Evolutionary conservation across 2,113 vertebrate genomes (phyloP).

Genomic region (Sinocyclocheilus rhinocerous): DNA sequence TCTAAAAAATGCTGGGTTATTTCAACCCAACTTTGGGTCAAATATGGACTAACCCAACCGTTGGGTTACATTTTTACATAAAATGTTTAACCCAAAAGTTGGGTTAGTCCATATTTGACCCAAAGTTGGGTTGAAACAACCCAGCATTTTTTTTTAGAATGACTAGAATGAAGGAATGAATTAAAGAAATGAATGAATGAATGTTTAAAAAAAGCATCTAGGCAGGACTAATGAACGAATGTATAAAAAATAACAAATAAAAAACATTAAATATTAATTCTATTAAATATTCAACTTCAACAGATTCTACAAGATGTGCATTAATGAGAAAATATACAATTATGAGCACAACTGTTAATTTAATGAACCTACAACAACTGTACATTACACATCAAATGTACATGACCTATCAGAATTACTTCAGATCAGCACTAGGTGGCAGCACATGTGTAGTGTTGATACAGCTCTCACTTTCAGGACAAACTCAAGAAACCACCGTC

Average conservation of each 20-base stretch:
- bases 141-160: too few relatives aligned
- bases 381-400: too few relatives aligned
- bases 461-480: not conserved
- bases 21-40: too few relatives aligned
- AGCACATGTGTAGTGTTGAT: slow-evolving; percentile 18
- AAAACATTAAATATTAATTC: not conserved
- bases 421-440: slow-evolving; percentile 55
- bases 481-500: not conserved
- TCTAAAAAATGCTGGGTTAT: too few relatives aligned
- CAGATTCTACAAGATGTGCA: not conserved
- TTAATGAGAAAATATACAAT: not conserved
- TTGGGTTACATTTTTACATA: too few relatives aligned
- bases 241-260: not conserved
- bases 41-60: too few relatives aligned
- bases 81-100: too few relatives aligned
- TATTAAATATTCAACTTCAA: not conserved
- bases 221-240: not conserved
- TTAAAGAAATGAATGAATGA: not conserved
- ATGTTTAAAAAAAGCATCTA: not conserved
- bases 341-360: not conserved
- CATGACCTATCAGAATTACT: not conserved
- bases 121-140: too few relatives aligned
- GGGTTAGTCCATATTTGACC: too few relatives aligned
- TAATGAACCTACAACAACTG: not conserved
- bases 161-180: not conserved